Evolutionary conservation across 2,113 vertebrate species (phyloP).

Genomic region (Bothrops jararaca): DNA sequence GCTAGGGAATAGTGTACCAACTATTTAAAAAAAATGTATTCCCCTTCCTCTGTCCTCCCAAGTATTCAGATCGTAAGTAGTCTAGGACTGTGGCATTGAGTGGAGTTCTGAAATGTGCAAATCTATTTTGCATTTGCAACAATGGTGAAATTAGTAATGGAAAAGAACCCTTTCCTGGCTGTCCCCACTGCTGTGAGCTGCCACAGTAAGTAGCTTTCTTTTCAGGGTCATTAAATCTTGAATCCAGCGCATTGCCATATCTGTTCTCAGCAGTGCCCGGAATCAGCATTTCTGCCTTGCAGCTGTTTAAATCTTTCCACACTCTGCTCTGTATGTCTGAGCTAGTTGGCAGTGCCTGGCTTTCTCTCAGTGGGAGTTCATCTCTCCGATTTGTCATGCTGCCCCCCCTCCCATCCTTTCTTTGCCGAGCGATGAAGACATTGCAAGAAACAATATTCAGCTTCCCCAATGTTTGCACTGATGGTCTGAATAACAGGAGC

Average conservation of each 20-base stretch:
- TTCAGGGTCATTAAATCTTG: constrained; percentile 5
- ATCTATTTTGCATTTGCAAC: constrained; percentile 26
- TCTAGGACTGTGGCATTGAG: neutral
- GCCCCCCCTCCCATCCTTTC: neutral
- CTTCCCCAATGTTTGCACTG: neutral
- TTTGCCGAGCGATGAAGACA: neutral
- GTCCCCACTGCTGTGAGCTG: constrained; percentile 16
- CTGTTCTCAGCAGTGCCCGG: neutral
- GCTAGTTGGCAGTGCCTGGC: fast-evolving
- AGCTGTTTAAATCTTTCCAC: neutral
- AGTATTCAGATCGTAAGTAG: constrained; percentile 2
- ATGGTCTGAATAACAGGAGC: neutral
- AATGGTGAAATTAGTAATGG: constrained; percentile 3
- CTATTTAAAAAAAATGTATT: neutral
- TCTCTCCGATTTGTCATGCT: neutral
- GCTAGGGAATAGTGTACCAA: neutral
- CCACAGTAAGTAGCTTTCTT: constrained; percentile 8
- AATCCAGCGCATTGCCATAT: neutral
- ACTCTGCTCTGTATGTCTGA: fast-evolving
- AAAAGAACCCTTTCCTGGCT: constrained; percentile 43
- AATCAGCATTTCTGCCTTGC: neutral
- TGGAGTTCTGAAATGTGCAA: constrained; percentile 27
- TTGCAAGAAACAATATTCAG: constrained; percentile 6
- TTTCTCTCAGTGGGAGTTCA: neutral
- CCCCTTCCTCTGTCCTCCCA: neutral